These are phyloP conservation scores for Ellobius talpinus DNA, from an alignment of 2,113 vertebrate species.

Conservation along the genomic window DNA sequence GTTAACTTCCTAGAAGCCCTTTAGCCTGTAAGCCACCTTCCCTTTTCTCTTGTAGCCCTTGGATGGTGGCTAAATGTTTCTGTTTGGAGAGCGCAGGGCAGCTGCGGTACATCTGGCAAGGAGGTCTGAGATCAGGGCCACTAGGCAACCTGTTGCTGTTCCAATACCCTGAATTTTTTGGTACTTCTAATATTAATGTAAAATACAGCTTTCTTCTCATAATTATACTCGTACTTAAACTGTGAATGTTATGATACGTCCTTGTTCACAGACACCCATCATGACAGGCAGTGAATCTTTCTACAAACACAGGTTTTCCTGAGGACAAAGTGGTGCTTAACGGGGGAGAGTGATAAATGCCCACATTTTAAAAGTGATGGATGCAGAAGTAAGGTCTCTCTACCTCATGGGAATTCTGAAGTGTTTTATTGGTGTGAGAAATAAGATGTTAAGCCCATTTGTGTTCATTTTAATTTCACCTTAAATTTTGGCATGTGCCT, in stretches of 20 bases:
- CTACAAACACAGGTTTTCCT: background rate
- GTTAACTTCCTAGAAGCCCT: background rate
- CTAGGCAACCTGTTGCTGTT: background rate
- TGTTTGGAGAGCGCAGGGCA: background rate
- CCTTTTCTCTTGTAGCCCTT: background rate
- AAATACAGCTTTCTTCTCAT: constrained; percentile 40
- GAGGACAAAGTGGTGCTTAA: background rate
- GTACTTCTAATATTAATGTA: background rate
- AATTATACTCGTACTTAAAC: constrained; percentile 21
- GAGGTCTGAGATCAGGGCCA: background rate
- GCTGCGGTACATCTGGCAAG: background rate
- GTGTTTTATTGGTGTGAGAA: background rate
- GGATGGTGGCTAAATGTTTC: background rate
- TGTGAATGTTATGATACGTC: background rate
- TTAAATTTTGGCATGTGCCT: background rate
- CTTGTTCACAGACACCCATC: background rate
- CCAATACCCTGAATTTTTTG: background rate
- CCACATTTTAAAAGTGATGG: background rate
- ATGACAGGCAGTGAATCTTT: background rate
- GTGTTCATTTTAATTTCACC: constrained; percentile 19
- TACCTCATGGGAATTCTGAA: background rate
- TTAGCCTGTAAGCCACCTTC: background rate
- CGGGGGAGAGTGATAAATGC: background rate
- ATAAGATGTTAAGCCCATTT: background rate
- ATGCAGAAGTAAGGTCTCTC: background rate